Evolutionary conservation across 2,797 vertebrate genomes (phyloP).

Genomic region (Molossus molossus): DNA sequence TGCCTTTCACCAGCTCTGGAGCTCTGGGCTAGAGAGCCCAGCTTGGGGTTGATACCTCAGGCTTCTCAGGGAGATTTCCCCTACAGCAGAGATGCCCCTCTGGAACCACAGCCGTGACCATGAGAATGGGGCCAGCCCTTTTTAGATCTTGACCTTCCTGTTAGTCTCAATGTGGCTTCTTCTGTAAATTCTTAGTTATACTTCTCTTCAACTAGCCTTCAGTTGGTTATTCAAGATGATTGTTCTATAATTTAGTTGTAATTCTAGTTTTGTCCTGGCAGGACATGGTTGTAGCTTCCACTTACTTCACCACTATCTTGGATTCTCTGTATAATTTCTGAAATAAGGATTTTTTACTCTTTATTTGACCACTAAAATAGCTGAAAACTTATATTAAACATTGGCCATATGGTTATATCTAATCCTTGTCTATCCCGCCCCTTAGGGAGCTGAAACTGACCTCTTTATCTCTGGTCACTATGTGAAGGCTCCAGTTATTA

Average conservation of each 20-base stretch:
- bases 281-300: neutral
- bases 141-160: too few species aligned
- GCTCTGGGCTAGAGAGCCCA: neutral
- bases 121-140: neutral
- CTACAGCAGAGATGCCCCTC: neutral
- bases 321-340: neutral
- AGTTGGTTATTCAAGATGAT: neutral
- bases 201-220: neutral
- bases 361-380: conserved; percentile 11
- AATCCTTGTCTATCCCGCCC: neutral
- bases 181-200: neutral
- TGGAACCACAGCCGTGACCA: neutral
- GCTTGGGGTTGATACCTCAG: neutral
- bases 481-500: neutral
- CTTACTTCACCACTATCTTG: neutral
- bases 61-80: neutral
- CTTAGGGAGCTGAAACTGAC: neutral
- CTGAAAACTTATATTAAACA: neutral
- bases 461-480: neutral
- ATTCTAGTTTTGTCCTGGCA: neutral
- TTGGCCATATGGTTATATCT: neutral
- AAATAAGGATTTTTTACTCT: neutral
- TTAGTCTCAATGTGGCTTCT: too few species aligned
- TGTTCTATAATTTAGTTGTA: neutral
- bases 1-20: neutral